Evolutionary conservation across 2,113 vertebrate genomes (phyloP).

Genomic region (Isurus oxyrinchus): DNA sequence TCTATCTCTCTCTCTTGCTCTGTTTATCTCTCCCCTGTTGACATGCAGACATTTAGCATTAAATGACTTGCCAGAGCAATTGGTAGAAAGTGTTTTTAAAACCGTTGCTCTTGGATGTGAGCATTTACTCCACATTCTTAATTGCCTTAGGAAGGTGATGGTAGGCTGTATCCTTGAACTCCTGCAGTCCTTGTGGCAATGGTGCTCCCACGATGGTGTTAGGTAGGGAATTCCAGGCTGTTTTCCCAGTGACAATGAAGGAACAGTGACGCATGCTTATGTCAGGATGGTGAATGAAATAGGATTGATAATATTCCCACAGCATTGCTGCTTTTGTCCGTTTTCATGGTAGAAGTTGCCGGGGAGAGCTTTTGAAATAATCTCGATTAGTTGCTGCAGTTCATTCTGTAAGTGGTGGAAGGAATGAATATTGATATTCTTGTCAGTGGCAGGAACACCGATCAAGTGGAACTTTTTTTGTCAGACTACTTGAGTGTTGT

Average conservation of each 20-base stretch:
- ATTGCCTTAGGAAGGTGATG: not conserved
- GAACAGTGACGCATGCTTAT: not conserved
- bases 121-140: not conserved
- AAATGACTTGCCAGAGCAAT: not conserved
- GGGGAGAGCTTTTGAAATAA: too few species aligned
- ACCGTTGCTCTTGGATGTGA: not conserved
- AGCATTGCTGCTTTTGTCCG: too few species aligned
- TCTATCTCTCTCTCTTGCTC: too few species aligned
- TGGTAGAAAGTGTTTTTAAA: not conserved
- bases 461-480: too few species aligned
- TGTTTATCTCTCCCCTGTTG: not conserved
- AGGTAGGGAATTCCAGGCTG: not conserved
- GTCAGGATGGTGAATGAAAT: too few species aligned
- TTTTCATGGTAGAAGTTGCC: too few species aligned
- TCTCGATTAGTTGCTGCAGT: too few species aligned
- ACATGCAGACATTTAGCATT: not conserved
- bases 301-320: too few species aligned
- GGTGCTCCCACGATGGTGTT: not conserved
- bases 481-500: too few species aligned
- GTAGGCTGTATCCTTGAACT: not conserved
- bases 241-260: not conserved
- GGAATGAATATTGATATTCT: too few species aligned
- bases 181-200: not conserved
- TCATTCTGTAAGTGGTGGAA: too few species aligned
- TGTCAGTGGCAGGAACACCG: too few species aligned